These are phyloP conservation scores for Hephaestus fuliginosus DNA, from an alignment of 2,797 vertebrate species.

Conservation along the genomic window DNA sequence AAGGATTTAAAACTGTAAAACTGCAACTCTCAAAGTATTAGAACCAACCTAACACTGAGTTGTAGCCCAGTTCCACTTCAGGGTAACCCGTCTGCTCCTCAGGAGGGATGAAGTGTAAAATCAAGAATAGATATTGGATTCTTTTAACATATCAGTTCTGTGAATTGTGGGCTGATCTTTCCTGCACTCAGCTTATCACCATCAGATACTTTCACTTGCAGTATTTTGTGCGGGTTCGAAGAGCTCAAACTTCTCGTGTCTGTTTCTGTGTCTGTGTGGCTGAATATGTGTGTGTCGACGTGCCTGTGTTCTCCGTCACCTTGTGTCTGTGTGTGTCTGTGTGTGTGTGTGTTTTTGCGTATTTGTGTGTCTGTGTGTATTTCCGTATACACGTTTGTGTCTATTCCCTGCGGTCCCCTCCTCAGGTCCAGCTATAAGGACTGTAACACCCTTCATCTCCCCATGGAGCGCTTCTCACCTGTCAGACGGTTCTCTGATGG, in stretches of 20 bases:
- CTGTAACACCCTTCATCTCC: constrained; percentile 97
- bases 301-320: constrained; percentile 33
- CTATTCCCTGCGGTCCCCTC: constrained; percentile 35
- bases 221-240: constrained; percentile 21
- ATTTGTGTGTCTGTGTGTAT: constrained; percentile 26
- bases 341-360: constrained; percentile 19
- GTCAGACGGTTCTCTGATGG: constrained; percentile 98
- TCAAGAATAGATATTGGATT: background rate
- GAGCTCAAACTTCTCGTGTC: constrained; percentile 48
- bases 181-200: background rate
- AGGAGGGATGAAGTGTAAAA: background rate
- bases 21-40: background rate
- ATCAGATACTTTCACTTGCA: background rate
- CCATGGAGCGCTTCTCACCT: constrained; percentile 98
- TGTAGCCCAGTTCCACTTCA: background rate
- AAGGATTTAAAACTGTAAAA: background rate
- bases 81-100: background rate
- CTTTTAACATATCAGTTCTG: background rate
- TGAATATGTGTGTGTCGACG: constrained; percentile 49
- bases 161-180: background rate
- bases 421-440: constrained; percentile 98
- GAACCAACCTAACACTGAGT: constrained; percentile 3
- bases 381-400: constrained; percentile 40
- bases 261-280: constrained; percentile 63
- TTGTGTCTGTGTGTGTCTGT: constrained; percentile 22